Evolutionary conservation across 1,140 invertebrate genomes (phyloP), one percentile per base, ranked within the genome.

Genomic region (Stegodyphus dumicola): DNA sequence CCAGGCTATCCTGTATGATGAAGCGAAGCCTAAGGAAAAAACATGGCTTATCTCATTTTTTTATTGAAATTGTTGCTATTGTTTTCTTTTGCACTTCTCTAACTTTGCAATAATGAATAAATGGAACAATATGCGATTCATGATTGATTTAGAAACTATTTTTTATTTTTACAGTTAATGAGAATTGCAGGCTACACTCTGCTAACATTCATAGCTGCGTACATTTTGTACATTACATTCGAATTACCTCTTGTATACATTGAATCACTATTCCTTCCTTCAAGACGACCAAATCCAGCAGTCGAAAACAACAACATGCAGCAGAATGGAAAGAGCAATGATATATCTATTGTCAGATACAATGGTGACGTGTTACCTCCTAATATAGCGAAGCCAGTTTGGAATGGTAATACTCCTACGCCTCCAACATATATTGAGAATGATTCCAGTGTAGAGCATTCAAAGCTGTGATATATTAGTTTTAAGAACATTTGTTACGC

Each of bases 141-240:
- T 60, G 15, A 2, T 60, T 11, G 15, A 1, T 48, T 56, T 69
- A 13, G 33, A 33, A 33, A 33, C 33, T 33, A 33, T 33, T 33
- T 33, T 52, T 65, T 53, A 54, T 15, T 51, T 77, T 85, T 77
- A 4, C 11, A 85, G 83, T 85, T 54, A 66, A 85, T 85, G 69
- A 49, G 74, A 60, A 71, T 85, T 10, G 71, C 49, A n/a, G 49
- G 65, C 7, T 85, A 85, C 53, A 64, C 83, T 33, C 4, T 60
- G 6, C 13, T 85, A 17, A 85, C 83, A 17, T 85, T 85, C 18
- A 15, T 85, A 5, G 66, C 83, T n/a, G 83, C 83, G 15, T 85
- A 77, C 33, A 49, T 85, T 3, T 51, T 85, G 7, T 85, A 85
- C 54, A 64, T 85, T 6, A 78, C 83, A 2, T 85, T 85, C 56